Base-by-base conservation (phyloP, 2,888 invertebrate genomes). In the Thereva nobilitata region DNA sequence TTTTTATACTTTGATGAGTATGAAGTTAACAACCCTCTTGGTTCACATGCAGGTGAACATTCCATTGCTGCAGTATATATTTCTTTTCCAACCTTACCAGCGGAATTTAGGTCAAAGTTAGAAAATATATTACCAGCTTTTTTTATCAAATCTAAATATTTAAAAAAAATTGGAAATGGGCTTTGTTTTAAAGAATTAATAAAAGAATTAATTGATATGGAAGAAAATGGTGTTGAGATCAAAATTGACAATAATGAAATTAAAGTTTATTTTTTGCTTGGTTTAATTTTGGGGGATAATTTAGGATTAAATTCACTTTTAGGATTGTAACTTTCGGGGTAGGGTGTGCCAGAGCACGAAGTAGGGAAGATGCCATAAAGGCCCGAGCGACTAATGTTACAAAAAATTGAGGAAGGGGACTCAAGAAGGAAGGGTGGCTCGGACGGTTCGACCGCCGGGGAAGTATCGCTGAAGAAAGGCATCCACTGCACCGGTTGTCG, bases 281-380 rank as follows among this genome's bases (percentile, higher is more conserved):
- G 45, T 4, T 45, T 45, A 45, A 45, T 45, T n/a, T 45, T 45
- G 45, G 45, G 45, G n/a, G 45, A 45, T 45, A 45, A 45, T 45
- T 45, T 45, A 10, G 45, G 45, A 45, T 8, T 45, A 45, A 45
- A 45, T 8, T 45, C 45, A 4, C 8, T 45, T 8, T 45, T 45
- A 45, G 45, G 45, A 4, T 45, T 45, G n/a, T n/a, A n/a, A n/a
- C n/a, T n/a, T n/a, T n/a, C n/a, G n/a, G n/a, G n/a, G n/a, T n/a
- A n/a, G n/a, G n/a, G n/a, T n/a, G n/a, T n/a, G n/a, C n/a, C n/a
- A n/a, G n/a, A n/a, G n/a, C n/a, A n/a, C n/a, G n/a, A n/a, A n/a
- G n/a, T n/a, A n/a, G n/a, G n/a, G n/a, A n/a, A n/a, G n/a, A n/a
- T n/a, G n/a, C n/a, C n/a, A n/a, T n/a, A n/a, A n/a, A n/a, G n/a